Evolutionary conservation across 2,888 invertebrate species (phyloP).

Genomic region (Thereva unica): DNA sequence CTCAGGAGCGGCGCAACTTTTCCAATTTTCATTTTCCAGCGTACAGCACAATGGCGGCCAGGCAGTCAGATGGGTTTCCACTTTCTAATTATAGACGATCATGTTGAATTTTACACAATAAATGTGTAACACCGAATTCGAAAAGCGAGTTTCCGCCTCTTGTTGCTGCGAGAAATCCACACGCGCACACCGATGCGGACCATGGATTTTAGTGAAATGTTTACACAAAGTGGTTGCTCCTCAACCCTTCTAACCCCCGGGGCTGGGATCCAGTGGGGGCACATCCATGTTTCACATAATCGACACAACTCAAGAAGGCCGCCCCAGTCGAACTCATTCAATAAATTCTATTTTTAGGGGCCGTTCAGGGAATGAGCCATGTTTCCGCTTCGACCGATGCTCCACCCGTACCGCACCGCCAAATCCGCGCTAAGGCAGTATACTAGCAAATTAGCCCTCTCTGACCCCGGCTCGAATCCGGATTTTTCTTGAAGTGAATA

Average conservation of each 20-base stretch:
- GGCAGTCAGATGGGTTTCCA: conserved; percentile 2
- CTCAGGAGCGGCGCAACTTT: conserved; percentile 14
- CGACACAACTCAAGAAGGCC: conserved; percentile 14
- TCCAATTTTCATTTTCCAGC: conserved; percentile 24
- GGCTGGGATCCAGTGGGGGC: conserved; percentile 1
- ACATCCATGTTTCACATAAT: background rate
- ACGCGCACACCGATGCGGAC: background rate
- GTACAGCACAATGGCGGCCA: too few species aligned
- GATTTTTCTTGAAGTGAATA: too few species aligned
- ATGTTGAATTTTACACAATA: conserved; percentile 20
- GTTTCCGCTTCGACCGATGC: background rate
- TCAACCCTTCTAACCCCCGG: background rate
- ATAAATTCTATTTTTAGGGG: conserved; percentile 33
- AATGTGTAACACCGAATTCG: conserved; percentile 5
- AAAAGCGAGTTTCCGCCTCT: conserved; percentile 1
- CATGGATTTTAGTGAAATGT: background rate
- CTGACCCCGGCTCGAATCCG: too few species aligned
- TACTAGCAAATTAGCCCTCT: too few species aligned
- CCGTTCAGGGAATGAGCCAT: conserved; percentile 17
- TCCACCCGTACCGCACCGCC: background rate
- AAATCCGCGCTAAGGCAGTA: background rate
- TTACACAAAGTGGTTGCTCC: conserved; percentile 12
- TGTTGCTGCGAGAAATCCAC: conserved; percentile 12
- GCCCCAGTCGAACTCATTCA: conserved; percentile 28
- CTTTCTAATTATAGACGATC: conserved; percentile 36